These are phyloP conservation scores for Litoditis marina DNA, from an alignment of 2,888 invertebrate species.

Conservation along the genomic window DNA sequence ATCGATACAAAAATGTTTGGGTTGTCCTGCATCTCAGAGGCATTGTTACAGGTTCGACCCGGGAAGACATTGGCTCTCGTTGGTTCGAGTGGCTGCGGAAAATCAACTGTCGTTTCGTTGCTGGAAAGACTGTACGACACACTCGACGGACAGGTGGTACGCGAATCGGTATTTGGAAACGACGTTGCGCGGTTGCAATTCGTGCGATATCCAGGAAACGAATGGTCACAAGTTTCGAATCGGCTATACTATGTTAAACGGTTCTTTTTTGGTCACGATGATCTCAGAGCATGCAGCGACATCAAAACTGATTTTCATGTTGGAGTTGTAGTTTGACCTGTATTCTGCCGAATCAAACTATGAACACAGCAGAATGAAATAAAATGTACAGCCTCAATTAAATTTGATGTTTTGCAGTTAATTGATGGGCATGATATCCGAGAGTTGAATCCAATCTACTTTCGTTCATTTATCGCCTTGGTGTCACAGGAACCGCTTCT, in stretches of 20 bases:
- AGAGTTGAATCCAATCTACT: slow-evolving; percentile 48
- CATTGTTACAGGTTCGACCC: slow-evolving; percentile 61
- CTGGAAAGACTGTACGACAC: slow-evolving; percentile 82
- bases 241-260: too few relatives aligned
- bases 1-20: too few relatives aligned
- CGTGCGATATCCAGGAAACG: too few relatives aligned
- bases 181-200: neutral
- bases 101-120: slow-evolving; percentile 61
- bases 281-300: too few relatives aligned
- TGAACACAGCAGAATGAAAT: too few relatives aligned
- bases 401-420: slow-evolving; percentile 30
- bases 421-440: slow-evolving; percentile 61
- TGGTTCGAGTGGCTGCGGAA: slow-evolving; percentile 64
- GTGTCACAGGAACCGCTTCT: slow-evolving; percentile 64
- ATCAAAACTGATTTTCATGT: too few relatives aligned
- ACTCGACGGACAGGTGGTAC: slow-evolving; percentile 69
- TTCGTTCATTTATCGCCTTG: slow-evolving; percentile 62
- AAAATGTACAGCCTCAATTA: too few relatives aligned
- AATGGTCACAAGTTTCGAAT: too few relatives aligned
- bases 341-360: too few relatives aligned
- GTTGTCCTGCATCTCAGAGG: too few relatives aligned
- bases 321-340: too few relatives aligned
- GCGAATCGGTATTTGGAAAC: neutral
- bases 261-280: too few relatives aligned
- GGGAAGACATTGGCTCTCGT: slow-evolving; percentile 63